These are phyloP conservation scores for Gymnocephalus cernua DNA, from an alignment of 2,113 vertebrate genomes.

Conservation along the genomic window DNA sequence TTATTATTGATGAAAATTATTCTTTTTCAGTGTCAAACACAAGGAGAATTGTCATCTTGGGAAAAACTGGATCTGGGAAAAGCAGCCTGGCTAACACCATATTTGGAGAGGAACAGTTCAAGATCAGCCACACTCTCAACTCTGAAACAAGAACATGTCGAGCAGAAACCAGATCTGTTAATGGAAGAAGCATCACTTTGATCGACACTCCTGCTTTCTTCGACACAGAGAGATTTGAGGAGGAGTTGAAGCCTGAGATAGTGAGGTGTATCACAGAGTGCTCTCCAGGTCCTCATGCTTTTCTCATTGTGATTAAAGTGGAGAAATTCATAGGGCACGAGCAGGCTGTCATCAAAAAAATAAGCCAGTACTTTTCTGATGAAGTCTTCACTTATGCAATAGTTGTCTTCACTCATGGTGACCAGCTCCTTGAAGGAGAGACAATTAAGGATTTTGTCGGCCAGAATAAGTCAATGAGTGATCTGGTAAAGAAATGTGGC, in stretches of 20 bases:
- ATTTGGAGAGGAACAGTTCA: conserved; percentile 18
- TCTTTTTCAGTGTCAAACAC: not conserved
- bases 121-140: not conserved
- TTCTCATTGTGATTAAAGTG: conserved; percentile 55
- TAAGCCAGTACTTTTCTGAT: conserved; percentile 32
- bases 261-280: conserved; percentile 25
- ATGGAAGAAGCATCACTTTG: conserved; percentile 30
- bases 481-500: not conserved
- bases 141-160: not conserved
- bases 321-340: conserved; percentile 36
- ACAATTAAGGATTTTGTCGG: conserved; percentile 32
- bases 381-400: conserved; percentile 55
- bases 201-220: conserved; percentile 59
- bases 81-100: conserved; percentile 62
- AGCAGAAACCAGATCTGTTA: not conserved
- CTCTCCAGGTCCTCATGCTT: conserved; percentile 50
- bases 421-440: not conserved
- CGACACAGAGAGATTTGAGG: conserved; percentile 6
- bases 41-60: conserved; percentile 37
- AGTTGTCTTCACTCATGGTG: too few relatives aligned
- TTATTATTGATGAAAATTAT: too few relatives aligned
- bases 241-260: conserved; percentile 18
- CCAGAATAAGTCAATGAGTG: not conserved
- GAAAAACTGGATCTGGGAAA: conserved; percentile 60
- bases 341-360: not conserved